These are phyloP conservation scores for Saturnia pavonia DNA, from an alignment of 2,888 invertebrate species.

Conservation along the genomic window DNA sequence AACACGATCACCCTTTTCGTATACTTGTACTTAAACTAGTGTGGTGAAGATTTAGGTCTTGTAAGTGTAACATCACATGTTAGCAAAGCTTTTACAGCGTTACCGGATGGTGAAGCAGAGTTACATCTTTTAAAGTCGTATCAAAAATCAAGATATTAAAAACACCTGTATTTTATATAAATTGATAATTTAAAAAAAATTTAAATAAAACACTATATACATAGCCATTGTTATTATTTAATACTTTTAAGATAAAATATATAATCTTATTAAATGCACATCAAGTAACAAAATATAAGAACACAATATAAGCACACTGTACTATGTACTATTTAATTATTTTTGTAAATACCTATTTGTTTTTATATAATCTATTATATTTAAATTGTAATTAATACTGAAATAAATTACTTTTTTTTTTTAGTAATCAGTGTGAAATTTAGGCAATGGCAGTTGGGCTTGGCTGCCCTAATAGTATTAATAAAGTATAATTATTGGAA, in stretches of 20 bases:
- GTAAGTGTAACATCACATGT: too few species aligned
- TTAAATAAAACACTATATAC: not conserved
- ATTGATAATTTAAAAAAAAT: not conserved
- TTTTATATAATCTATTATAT: not conserved
- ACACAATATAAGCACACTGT: not conserved
- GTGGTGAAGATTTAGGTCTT: too few species aligned
- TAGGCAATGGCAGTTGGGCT: not conserved
- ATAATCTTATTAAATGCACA: conserved; percentile 5
- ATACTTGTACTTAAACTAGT: too few species aligned
- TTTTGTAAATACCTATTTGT: not conserved
- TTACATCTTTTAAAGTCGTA: too few species aligned
- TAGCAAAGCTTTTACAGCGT: too few species aligned
- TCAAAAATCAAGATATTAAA: too few species aligned
- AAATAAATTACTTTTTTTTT: not conserved
- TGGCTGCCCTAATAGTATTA: not conserved
- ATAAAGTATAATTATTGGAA: not conserved
- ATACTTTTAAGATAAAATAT: not conserved
- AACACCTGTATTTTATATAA: too few species aligned
- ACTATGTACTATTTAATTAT: not conserved
- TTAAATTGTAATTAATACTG: not conserved
- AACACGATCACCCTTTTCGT: not conserved
- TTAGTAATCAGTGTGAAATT: not conserved
- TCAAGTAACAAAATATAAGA: not conserved
- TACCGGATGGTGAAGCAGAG: too few species aligned
- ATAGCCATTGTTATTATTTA: not conserved